Evolutionary conservation across 2,888 invertebrate genomes (phyloP).

Genomic region (Eudasyphora cyanicolor): DNA sequence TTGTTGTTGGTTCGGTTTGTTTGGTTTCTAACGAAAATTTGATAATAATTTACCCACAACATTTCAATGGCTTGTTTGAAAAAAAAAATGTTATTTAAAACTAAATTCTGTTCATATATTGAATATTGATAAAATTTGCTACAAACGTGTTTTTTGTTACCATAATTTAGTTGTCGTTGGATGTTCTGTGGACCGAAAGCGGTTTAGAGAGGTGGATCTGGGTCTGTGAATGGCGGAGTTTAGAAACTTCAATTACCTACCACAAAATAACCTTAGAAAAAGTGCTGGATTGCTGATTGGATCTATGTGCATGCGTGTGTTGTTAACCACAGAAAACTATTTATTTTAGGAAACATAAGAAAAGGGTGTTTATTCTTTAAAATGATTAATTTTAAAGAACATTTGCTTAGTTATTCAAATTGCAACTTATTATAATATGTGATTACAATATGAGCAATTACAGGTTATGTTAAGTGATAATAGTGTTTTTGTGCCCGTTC

Average conservation of each 20-base stretch:
- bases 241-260: not conserved
- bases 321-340: not conserved
- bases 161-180: not conserved
- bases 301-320: not conserved
- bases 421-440: too few species aligned
- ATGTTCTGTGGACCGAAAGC: too few species aligned
- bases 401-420: too few species aligned
- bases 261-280: not conserved
- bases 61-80: too few species aligned
- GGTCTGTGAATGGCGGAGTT: not conserved
- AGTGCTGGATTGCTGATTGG: not conserved
- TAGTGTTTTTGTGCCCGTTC: too few species aligned
- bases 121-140: constrained; percentile 7
- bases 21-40: constrained; percentile 11
- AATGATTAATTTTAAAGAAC: too few species aligned
- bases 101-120: constrained; percentile 11
- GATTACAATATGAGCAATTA: too few species aligned
- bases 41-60: constrained; percentile 25
- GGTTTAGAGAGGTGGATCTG: not conserved
- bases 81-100: not conserved
- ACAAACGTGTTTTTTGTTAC: not conserved
- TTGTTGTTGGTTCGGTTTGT: not conserved
- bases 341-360: not conserved
- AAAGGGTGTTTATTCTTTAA: not conserved
- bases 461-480: too few species aligned